Evolutionary conservation across 2,888 invertebrate genomes (phyloP), one percentile per base, ranked within the genome.

Genomic region (Poecilobothrus nobilitatus): DNA sequence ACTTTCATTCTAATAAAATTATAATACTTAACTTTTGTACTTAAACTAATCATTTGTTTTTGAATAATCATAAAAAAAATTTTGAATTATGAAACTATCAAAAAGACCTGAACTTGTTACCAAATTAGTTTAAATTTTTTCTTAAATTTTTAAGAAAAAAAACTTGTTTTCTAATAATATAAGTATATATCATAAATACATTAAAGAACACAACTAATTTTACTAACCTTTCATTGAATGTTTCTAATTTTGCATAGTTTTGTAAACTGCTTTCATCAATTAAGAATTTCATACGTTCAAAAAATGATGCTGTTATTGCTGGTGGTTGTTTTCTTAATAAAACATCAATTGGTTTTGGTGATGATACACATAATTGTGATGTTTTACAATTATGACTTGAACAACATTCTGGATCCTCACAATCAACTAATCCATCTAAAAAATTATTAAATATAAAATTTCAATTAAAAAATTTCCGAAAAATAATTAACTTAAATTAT

Each of bases 371-470:
- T 69, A 95, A 88, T 77, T 94, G 92, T 76, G 92, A 94, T 73
- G 88, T 90, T 74, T 90, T 89, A 78, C 95, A 96, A 21, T 88
- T 87, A 68, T 89, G 86, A 79, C 89, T 91, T 71, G 88, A 86
- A 81, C 99, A 99, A 81, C 99, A 99, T 83, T 98, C 98, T 0
- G 97, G 97, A 84, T 99, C 99, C 81, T 96, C 94, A 80, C 99
- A 99, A 83, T 99, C 99, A 69, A 91, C 88, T 70, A 99, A 86
- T 68, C 97, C 97, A 86, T 99, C 99, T 98, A 64, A 8, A 18
- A 53, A 62, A 66, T 65, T 34, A 6, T 6, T 67, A 53, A 63
- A 20, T 8, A 22, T 63, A 22, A 10, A 3, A 22, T 22, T 8
- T 63, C 21, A 2, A 10, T 63, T 21, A 15, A 22, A 63, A 20